These are phyloP conservation scores for Drosophila bocki DNA, from an alignment of 1,140 invertebrate species.

Conservation along the genomic window DNA sequence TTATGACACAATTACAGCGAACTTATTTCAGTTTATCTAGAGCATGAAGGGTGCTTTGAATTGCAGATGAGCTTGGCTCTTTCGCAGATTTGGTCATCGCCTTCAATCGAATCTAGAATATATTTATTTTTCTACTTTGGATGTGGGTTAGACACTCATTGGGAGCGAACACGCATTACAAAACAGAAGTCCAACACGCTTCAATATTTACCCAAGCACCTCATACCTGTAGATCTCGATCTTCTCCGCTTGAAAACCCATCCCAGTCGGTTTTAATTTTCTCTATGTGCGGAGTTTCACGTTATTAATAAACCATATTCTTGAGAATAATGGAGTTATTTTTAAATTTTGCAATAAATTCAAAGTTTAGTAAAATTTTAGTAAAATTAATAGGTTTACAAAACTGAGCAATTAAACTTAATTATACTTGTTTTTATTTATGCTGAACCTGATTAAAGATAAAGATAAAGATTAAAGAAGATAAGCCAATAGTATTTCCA, in stretches of 20 bases:
- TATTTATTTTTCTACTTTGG: background rate
- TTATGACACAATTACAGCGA: constrained; percentile 21
- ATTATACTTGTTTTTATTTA: background rate
- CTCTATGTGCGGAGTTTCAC: background rate
- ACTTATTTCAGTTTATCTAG: constrained; percentile 21
- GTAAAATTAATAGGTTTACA: background rate
- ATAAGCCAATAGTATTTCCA: no score
- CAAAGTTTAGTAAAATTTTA: background rate
- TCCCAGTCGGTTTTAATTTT: background rate
- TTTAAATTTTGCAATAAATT: background rate
- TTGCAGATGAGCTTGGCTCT: constrained; percentile 26
- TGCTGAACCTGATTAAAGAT: background rate
- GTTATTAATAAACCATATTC: background rate
- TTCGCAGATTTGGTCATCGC: constrained; percentile 19
- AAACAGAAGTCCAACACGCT: constrained; percentile 9
- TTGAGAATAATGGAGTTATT: background rate
- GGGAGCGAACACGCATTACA: constrained; percentile 21
- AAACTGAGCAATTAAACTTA: background rate
- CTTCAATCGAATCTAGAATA: background rate
- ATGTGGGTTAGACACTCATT: constrained; percentile 26
- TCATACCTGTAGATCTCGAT: background rate
- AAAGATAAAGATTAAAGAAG: no score
- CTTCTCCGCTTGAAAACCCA: background rate
- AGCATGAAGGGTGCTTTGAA: constrained; percentile 38
- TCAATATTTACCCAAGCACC: constrained; percentile 7